Conservation (phyloP, 1,140 invertebrate species). For the Drosophila ercepeae region DNA sequence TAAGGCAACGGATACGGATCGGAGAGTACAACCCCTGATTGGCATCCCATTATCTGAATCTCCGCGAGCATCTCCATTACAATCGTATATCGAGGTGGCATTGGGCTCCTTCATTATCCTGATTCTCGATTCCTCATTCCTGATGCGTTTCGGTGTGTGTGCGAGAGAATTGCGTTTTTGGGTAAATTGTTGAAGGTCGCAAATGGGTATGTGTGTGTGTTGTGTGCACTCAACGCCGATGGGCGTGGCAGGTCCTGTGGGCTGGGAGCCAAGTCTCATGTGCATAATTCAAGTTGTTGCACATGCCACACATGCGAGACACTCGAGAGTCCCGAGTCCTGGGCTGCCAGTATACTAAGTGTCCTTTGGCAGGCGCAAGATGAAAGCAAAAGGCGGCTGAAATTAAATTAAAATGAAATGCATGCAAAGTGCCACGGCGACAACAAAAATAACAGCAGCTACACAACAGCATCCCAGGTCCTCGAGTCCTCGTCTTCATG, state of each 20-base stretch:
- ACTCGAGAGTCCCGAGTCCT: slow-evolving; percentile 46
- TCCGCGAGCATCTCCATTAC: slow-evolving; percentile 51
- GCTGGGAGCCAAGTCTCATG: slow-evolving; percentile 55
- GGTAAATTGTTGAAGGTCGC: slow-evolving; percentile 57
- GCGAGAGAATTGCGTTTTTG: slow-evolving; percentile 30
- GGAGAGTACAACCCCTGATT: slow-evolving; percentile 44
- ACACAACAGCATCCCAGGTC: not conserved
- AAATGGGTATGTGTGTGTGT: slow-evolving; percentile 4
- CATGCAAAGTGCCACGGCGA: slow-evolving; percentile 70
- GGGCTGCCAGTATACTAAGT: slow-evolving; percentile 39
- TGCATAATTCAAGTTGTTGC: slow-evolving; percentile 81
- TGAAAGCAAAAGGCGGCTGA: slow-evolving; percentile 75
- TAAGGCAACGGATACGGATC: not conserved
- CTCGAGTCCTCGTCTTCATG: slow-evolving; percentile 5
- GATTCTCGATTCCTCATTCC: slow-evolving; percentile 25
- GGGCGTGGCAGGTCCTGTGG: slow-evolving; percentile 6
- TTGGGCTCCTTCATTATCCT: slow-evolving; percentile 41
- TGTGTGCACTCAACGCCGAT: not conserved
- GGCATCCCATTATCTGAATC: slow-evolving; percentile 55
- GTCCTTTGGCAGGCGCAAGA: slow-evolving; percentile 60
- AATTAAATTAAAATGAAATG: slow-evolving; percentile 81
- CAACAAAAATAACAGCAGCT: slow-evolving; percentile 30
- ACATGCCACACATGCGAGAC: slow-evolving; percentile 72
- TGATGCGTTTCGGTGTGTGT: not conserved
- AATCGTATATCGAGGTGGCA: slow-evolving; percentile 9